Evolutionary conservation across 2,888 invertebrate species (phyloP).

Genomic region (Thera obeliscata): DNA sequence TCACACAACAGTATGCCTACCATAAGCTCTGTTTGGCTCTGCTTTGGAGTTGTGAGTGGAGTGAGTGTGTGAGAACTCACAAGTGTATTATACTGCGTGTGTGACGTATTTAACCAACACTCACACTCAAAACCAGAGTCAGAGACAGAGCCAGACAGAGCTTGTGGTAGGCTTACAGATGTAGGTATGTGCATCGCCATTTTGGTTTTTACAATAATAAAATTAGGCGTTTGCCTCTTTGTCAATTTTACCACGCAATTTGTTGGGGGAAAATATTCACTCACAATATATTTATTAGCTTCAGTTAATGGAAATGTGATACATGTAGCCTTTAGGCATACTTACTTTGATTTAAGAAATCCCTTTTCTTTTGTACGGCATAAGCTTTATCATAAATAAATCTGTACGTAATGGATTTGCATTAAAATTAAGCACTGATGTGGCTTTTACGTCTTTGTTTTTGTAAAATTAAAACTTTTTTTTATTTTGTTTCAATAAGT

Average conservation of each 20-base stretch:
- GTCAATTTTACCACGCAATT: constrained; percentile 54
- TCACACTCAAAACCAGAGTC: no score
- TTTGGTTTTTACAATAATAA: constrained; percentile 64
- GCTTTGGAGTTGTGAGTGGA: no score
- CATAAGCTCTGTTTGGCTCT: no score
- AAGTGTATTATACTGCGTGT: no score
- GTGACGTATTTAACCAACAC: no score
- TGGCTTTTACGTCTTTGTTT: no score
- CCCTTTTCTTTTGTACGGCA: constrained; percentile 17
- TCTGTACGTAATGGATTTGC: no score
- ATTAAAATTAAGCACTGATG: no score
- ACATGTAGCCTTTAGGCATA: constrained; percentile 25
- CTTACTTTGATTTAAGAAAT: constrained; percentile 32
- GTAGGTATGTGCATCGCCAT: constrained; percentile 58
- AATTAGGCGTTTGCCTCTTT: constrained; percentile 58
- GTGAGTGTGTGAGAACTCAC: no score
- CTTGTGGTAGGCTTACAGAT: constrained; percentile 36
- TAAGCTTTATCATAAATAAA: constrained; percentile 4
- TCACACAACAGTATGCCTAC: constrained; percentile 52
- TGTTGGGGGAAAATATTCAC: constrained; percentile 45
- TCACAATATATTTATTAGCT: constrained; percentile 42
- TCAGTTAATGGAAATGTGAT: constrained; percentile 34
- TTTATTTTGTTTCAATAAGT: no score
- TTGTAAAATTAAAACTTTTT: no score
- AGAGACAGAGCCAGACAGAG: no score